Base-by-base conservation (phyloP, 2,797 vertebrate genomes). In the Acrocephalus scirpaceus region DNA sequence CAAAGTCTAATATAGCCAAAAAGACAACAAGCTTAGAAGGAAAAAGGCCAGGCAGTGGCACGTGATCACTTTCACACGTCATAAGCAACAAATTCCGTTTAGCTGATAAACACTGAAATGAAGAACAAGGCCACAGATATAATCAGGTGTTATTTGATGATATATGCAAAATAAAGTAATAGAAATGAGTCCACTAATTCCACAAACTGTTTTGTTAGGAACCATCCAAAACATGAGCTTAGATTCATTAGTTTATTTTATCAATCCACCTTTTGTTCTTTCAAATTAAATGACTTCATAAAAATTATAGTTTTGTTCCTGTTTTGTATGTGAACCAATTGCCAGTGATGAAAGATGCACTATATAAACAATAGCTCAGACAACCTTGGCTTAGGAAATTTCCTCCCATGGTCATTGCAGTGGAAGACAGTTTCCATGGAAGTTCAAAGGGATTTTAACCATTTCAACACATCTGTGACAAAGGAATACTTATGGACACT, bases 1-100 rank as follows among this genome's bases (percentile, higher is more conserved):
- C 98, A 99, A 99, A 99, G 98, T 98, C 98, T 99, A 99, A 99
- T 98, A 98, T 98, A 99, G 98, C 98, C 98, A 99, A 98, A 99
- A 98, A 98, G 97, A 99, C 98, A 95, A 97, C 96, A 98, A 98
- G 98, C 98, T 98, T 98, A 97, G 97, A 98, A 98, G 98, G 97
- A 96, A 97, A 97, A 97, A 98, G 98, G 98, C 98, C 98, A 98
- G 98, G 98, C 98, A 98, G 98, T 98, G 98, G 98, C 98, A 96
- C 97, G 97, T 98, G 98, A 97, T 98, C 97, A 98, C 98, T 98
- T 97, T 97, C 98, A 97, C 98, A 98, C 98, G 98, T 98, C 98
- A 98, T 98, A 98, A 98, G 98, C 98, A 97, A 98, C 98, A 98
- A 98, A 97, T 97, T 91, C 96, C 90, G 96, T 98, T 97, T 98